Conservation (phyloP, 1,140 invertebrate species). For the Magallana ariakensis region DNA sequence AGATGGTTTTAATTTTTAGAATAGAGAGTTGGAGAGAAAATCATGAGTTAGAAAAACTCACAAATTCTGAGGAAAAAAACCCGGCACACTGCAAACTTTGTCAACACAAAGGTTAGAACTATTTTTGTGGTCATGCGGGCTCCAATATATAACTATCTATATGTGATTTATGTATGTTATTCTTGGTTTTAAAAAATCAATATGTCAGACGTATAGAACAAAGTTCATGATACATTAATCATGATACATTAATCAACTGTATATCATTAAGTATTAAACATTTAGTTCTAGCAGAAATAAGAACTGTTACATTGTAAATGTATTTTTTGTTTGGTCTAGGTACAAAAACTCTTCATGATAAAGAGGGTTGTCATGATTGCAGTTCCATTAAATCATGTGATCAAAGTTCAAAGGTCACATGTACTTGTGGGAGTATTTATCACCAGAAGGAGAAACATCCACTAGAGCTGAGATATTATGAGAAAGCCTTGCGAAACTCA, state of each 20-base stretch:
- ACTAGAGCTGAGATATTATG: neutral
- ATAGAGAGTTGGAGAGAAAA: neutral
- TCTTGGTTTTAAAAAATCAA: too few relatives aligned
- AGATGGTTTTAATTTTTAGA: neutral
- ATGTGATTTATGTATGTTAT: too few relatives aligned
- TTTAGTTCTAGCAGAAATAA: neutral
- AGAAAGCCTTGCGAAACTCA: neutral
- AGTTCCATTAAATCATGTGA: neutral
- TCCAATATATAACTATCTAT: too few relatives aligned
- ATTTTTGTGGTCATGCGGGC: too few relatives aligned
- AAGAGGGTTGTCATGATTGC: neutral
- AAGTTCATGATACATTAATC: too few relatives aligned
- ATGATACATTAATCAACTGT: too few relatives aligned
- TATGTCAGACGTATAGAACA: too few relatives aligned
- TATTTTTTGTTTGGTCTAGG: neutral
- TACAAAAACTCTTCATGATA: neutral
- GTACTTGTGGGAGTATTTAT: neutral
- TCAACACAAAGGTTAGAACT: neutral
- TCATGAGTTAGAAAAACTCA: neutral
- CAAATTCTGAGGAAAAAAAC: neutral
- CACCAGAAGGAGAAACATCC: neutral
- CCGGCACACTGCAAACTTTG: neutral
- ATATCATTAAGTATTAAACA: too few relatives aligned
- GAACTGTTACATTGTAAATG: neutral
- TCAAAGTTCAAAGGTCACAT: conserved; percentile 21